Evolutionary conservation across 2,797 vertebrate genomes (phyloP), one percentile per base, ranked within the genome.

Genomic region (Eidolon dupreanum): DNA sequence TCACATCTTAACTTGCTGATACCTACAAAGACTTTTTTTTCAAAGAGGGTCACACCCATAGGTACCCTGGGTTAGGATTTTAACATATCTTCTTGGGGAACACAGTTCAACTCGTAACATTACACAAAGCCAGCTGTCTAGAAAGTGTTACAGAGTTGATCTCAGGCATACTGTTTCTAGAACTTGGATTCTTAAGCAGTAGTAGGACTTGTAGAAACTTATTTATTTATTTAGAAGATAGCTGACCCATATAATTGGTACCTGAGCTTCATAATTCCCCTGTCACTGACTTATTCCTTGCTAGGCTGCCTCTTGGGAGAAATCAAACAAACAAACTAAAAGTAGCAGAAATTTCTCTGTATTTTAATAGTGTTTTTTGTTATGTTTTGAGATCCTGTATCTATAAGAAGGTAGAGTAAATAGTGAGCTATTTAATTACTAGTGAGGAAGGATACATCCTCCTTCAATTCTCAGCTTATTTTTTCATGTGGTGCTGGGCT

Each of bases 311-410:
- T 33, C 38, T 92, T 46, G 70, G 28, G 3, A 6, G 55, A 38
- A 36, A 49, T 55, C 38, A 41, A 13, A 55, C 38, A 41, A 13
- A 55, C 9, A 36, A 86, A 59, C 16, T 61, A 46, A 33, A 78
- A 49, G 0, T 10, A 79, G 28, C 12, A 24, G 6, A 17, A 38
- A 3, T 78, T 88, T 91, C 28, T 82, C 17, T 41, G 8, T 59
- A 66, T 85, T 92, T 70, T 84, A 59, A 63, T 38, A 75, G 9
- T 85, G 3, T 63, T 91, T 95, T 91, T 16, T 74, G 15, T 46
- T 94, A 12, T 55, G 24, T 86, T 96, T 95, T 91, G 16, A 53
- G 28, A 55, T 41, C 12, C 17, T 82, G 19, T 78, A 49, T 95
- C 28, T 81, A 61, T 66, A 91, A 92, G 33, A 85, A 63, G 1